These are phyloP conservation scores for Epicampocera succincta DNA, from an alignment of 2,888 invertebrate species.

Conservation along the genomic window DNA sequence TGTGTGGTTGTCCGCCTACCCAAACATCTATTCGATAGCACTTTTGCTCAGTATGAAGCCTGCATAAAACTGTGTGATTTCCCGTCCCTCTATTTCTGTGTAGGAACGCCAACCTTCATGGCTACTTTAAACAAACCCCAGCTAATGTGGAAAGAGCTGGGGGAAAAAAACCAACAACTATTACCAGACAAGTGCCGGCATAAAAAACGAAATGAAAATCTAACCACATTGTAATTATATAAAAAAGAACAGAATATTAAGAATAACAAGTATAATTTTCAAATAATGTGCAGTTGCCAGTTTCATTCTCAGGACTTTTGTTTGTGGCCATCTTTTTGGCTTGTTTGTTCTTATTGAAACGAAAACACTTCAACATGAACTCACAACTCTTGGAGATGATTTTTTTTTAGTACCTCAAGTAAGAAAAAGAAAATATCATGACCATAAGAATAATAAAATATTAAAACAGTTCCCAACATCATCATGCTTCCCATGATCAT, in stretches of 20 bases:
- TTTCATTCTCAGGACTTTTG: constrained; percentile 1
- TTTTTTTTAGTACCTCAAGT: constrained; percentile 10
- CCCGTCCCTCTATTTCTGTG: not conserved
- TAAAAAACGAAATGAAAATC: constrained; percentile 1
- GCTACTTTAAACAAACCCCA: not conserved
- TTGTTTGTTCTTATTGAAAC: too few relatives aligned
- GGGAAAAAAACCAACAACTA: not conserved
- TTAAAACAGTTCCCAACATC: constrained; percentile 15
- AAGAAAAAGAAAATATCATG: constrained; percentile 1
- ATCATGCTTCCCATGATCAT: constrained; percentile 32
- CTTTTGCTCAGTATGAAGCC: not conserved
- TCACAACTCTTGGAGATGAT: constrained; percentile 5
- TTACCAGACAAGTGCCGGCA: constrained; percentile 4
- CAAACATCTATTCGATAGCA: too few relatives aligned
- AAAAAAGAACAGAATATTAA: constrained; percentile 11
- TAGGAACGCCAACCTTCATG: constrained; percentile 8
- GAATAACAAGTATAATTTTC: constrained; percentile 42
- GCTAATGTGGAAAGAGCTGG: not conserved
- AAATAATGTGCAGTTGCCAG: constrained; percentile 6
- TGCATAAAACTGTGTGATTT: constrained; percentile 28
- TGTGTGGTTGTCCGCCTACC: too few relatives aligned
- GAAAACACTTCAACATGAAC: not conserved
- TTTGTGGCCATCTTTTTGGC: not conserved
- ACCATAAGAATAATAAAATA: constrained; percentile 18
- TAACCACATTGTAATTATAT: constrained; percentile 37